These are phyloP conservation scores for Bos taurus DNA, from an alignment of 2,113 vertebrate species.

Conservation along the genomic window DNA sequence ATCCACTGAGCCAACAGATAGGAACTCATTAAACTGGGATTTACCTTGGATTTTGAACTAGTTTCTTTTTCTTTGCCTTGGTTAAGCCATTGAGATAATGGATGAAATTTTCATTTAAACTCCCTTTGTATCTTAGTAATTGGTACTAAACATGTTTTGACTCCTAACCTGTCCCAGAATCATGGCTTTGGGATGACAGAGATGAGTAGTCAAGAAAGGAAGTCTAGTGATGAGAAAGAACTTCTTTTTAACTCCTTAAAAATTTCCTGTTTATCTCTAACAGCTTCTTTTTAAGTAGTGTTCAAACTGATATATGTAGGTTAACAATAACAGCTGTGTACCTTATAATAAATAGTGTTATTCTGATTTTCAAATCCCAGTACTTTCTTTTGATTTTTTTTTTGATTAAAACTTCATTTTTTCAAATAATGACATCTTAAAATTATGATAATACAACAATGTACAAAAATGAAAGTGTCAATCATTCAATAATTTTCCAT, in stretches of 20 bases:
- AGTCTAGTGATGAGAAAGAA: background rate
- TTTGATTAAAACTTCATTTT: background rate
- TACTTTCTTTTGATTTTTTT: background rate
- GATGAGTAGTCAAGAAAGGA: background rate
- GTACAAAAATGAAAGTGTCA: background rate
- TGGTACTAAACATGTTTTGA: background rate
- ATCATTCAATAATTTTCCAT: background rate
- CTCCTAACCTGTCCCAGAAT: background rate
- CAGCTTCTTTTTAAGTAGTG: background rate
- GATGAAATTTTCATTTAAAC: background rate
- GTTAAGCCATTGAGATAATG: background rate
- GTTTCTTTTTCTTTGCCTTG: background rate
- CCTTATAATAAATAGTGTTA: background rate
- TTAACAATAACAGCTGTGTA: background rate
- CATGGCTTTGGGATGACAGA: background rate
- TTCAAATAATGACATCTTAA: constrained; percentile 1
- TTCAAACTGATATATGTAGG: background rate
- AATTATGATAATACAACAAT: background rate
- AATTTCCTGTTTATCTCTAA: background rate
- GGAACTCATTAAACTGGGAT: background rate
- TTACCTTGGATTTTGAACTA: background rate
- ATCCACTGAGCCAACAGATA: background rate
- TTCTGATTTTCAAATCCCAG: background rate
- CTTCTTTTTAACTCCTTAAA: background rate
- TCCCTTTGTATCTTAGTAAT: background rate